phyloP scores from a whole-genome alignment of 2,888 invertebrate species.

The Ctenicera cuprea region DNA sequence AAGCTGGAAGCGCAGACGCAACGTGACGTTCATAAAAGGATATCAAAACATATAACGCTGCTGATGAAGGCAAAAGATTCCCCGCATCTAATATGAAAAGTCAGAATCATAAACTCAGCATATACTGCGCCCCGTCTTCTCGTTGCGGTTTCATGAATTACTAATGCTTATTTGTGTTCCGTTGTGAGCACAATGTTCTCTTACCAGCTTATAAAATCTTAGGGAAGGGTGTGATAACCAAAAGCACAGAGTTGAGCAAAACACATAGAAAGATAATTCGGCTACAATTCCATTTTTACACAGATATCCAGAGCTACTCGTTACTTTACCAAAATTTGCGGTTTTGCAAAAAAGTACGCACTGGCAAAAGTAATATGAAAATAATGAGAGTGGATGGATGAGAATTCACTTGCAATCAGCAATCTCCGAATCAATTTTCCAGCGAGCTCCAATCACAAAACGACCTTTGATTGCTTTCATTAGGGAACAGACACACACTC shows the following conservation, averaged over 20 bases:
- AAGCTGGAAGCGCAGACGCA: constrained; percentile 50
- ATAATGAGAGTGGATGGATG: constrained; percentile 33
- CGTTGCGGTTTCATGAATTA: constrained; percentile 59
- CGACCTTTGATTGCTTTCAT: constrained; percentile 55
- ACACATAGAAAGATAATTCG: constrained; percentile 21
- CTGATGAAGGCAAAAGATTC: constrained; percentile 54
- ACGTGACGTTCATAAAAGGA: constrained; percentile 53
- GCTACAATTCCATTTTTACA: background rate
- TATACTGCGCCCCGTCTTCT: constrained; percentile 51
- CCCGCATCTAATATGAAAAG: constrained; percentile 60
- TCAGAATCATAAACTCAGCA: constrained; percentile 60
- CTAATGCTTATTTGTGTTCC: constrained; percentile 59
- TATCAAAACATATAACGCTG: constrained; percentile 50
- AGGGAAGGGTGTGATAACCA: constrained; percentile 27
- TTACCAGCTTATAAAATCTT: constrained; percentile 48
- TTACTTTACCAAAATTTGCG: background rate
- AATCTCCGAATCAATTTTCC: constrained; percentile 55
- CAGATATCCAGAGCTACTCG: no score
- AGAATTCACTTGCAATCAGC: constrained; percentile 44
- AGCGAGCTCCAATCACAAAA: constrained; percentile 49
- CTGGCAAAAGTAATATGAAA: constrained; percentile 21
- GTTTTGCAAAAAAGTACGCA: background rate
- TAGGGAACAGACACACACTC: constrained; percentile 50
- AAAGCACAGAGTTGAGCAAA: background rate
- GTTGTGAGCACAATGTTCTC: constrained; percentile 48